Evolutionary conservation across 2,888 invertebrate genomes (phyloP).

Genomic region (Megamerina dolium): DNA sequence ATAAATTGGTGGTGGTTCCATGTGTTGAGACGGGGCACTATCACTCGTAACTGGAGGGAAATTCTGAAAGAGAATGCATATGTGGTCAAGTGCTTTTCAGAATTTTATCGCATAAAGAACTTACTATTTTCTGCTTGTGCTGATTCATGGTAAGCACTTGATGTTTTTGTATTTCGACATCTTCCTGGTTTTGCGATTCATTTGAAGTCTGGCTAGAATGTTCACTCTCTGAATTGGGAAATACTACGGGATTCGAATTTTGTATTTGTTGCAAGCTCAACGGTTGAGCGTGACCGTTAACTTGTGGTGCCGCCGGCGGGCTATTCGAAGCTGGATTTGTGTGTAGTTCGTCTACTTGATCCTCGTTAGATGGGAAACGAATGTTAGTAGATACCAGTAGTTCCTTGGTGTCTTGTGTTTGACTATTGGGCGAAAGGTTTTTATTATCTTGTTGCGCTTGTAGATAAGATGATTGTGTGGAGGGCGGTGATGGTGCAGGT

Average conservation of each 20-base stretch:
- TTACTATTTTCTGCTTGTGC: slow-evolving; percentile 40
- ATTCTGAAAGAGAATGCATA: slow-evolving; percentile 19
- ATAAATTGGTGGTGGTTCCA: slow-evolving; percentile 41
- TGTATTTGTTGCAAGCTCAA: slow-evolving; percentile 42
- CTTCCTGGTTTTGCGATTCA: slow-evolving; percentile 15
- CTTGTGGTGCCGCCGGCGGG: slow-evolving; percentile 32
- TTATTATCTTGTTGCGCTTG: slow-evolving; percentile 1
- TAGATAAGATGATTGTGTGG: neutral
- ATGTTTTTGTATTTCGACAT: slow-evolving; percentile 42
- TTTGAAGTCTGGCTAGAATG: neutral
- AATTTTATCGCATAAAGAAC: slow-evolving; percentile 2
- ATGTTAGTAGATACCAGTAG: slow-evolving; percentile 44
- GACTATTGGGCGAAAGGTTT: slow-evolving; percentile 12
- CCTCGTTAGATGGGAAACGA: slow-evolving; percentile 43
- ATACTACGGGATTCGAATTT: slow-evolving; percentile 38
- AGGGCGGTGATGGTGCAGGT: slow-evolving; percentile 5
- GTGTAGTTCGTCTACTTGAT: slow-evolving; percentile 28
- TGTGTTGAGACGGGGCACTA: slow-evolving; percentile 49
- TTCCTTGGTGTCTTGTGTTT: slow-evolving; percentile 36
- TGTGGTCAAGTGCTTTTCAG: neutral
- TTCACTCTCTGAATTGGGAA: slow-evolving; percentile 37
- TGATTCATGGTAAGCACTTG: slow-evolving; percentile 43
- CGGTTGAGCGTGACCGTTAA: slow-evolving; percentile 47
- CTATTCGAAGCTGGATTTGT: slow-evolving; percentile 24
- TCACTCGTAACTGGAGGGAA: slow-evolving; percentile 24